A percentile compares a stretch with the other conserved stretches of the same genome.
phyloP scores from a whole-genome alignment of 2,888 invertebrate species.

The Phlogophora meticulosa region DNA sequence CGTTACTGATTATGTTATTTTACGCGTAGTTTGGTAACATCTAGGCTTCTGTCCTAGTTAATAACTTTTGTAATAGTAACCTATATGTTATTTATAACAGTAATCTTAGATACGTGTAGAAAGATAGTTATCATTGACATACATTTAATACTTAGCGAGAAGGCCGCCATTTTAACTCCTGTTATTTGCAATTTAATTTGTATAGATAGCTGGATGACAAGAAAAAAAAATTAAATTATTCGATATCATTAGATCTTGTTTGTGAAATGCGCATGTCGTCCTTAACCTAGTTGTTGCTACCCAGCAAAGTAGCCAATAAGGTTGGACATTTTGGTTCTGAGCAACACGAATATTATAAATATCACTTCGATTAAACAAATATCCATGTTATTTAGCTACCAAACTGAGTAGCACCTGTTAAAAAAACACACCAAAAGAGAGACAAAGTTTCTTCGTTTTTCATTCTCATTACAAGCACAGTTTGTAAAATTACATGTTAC shows the following conservation, averaged over 20 bases:
- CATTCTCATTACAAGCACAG: neutral
- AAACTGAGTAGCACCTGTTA: neutral
- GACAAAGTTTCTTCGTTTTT: constrained; percentile 36
- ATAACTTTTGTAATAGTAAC: constrained; percentile 41
- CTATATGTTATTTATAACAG: constrained; percentile 41
- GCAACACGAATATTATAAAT: neutral
- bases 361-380: neutral
- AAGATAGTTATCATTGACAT: constrained; percentile 49
- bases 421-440: constrained; percentile 9
- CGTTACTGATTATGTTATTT: constrained; percentile 44
- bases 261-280: constrained; percentile 52
- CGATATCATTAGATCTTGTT: constrained; percentile 33
- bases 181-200: constrained; percentile 30
- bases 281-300: constrained; percentile 7
- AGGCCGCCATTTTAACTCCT: constrained; percentile 21
- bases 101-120: constrained; percentile 45
- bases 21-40: constrained; percentile 17
- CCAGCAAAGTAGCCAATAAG: constrained; percentile 17
- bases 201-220: constrained; percentile 32
- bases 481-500: constrained; percentile 18
- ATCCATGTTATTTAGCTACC: constrained; percentile 1
- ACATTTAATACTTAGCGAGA: constrained; percentile 40
- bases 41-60: constrained; percentile 23
- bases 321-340: constrained; percentile 14
- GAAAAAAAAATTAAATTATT: constrained; percentile 29